phyloP scores from a whole-genome alignment of 2,113 vertebrate species.

The Stigmatopora argus region DNA sequence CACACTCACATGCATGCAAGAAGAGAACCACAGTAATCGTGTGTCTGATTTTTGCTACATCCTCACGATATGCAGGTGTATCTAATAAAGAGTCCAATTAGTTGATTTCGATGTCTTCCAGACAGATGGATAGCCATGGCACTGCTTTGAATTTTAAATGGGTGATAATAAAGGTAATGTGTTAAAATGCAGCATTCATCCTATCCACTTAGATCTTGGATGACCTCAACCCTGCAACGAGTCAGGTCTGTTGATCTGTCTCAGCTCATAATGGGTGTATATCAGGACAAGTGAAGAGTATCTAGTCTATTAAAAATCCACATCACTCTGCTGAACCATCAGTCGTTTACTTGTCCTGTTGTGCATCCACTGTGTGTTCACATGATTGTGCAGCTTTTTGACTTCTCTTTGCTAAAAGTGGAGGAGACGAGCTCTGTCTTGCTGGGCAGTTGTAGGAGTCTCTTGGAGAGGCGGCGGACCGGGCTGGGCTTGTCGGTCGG shows the following conservation, averaged over 20 bases:
- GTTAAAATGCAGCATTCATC: slow-evolving; percentile 30
- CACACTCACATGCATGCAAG: not conserved
- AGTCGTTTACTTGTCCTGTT: slow-evolving; percentile 17
- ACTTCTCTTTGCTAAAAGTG: slow-evolving; percentile 87
- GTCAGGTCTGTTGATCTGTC: slow-evolving; percentile 14
- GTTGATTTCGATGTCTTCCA: not conserved
- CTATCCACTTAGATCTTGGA: slow-evolving; percentile 12
- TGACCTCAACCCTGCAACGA: slow-evolving; percentile 15
- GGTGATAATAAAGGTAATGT: slow-evolving; percentile 36
- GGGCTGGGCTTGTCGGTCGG: slow-evolving; percentile 73
- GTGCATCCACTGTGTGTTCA: slow-evolving; percentile 58
- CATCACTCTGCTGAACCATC: slow-evolving; percentile 19
- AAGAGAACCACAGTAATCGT: not conserved
- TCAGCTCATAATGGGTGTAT: slow-evolving; percentile 1
- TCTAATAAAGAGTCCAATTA: not conserved
- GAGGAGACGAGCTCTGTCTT: slow-evolving; percentile 84
- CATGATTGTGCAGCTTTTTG: slow-evolving; percentile 91
- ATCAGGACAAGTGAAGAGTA: slow-evolving; percentile 15
- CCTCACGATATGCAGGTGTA: not conserved
- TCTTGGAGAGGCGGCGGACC: slow-evolving; percentile 81
- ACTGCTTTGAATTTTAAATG: slow-evolving; percentile 30
- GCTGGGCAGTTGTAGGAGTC: slow-evolving; percentile 85
- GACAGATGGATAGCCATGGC: slow-evolving; percentile 37
- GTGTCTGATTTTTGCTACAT: not conserved
- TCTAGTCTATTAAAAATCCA: slow-evolving; percentile 24